A percentile compares a stretch with the other conserved stretches of the same genome.
Evolutionary conservation across 2,797 vertebrate genomes (phyloP).

Genomic region (Sparus aurata): DNA sequence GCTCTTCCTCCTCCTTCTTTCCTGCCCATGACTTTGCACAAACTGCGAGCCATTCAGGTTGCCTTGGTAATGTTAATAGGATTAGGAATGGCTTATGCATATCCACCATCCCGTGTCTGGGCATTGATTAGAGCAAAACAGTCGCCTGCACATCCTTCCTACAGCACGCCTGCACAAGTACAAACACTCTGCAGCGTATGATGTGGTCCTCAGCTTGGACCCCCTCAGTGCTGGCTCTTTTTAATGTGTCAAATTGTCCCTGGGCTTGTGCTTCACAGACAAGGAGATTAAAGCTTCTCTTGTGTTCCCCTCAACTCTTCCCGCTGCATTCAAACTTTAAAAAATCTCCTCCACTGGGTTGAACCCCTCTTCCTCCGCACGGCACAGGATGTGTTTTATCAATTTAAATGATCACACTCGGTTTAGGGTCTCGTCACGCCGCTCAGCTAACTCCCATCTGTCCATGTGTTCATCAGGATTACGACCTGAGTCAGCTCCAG

Average conservation of each 20-base stretch:
- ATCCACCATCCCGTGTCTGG: conserved; percentile 83
- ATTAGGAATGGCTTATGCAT: conserved; percentile 85
- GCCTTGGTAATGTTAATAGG: conserved; percentile 87
- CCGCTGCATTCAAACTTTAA: conserved; percentile 51
- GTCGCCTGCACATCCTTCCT: conserved; percentile 76
- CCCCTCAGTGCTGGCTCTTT: conserved; percentile 57
- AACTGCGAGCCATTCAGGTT: conserved; percentile 82
- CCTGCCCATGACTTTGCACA: conserved; percentile 79
- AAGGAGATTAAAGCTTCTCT: conserved; percentile 77
- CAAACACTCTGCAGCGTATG: conserved; percentile 64
- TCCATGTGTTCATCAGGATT: conserved; percentile 87
- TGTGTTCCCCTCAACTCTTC: conserved; percentile 55
- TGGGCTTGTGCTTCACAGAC: conserved; percentile 74
- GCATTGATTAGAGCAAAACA: conserved; percentile 83
- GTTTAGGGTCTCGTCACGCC: conserved; percentile 40
- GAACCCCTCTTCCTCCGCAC: conserved; percentile 39
- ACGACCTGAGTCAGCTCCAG: conserved; percentile 98
- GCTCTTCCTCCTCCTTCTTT: conserved; percentile 40
- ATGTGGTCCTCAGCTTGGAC: conserved; percentile 68
- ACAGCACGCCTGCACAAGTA: conserved; percentile 65
- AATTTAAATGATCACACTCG: conserved; percentile 51
- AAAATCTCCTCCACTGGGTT: conserved; percentile 58
- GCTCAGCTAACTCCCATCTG: conserved; percentile 68
- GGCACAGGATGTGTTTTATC: conserved; percentile 40
- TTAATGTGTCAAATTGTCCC: conserved; percentile 77